Percentiles rank a stretch among this genome's conserved stretches.
Evolutionary conservation across 1,140 invertebrate genomes (phyloP).

Genomic region (Halesus radiatus): DNA sequence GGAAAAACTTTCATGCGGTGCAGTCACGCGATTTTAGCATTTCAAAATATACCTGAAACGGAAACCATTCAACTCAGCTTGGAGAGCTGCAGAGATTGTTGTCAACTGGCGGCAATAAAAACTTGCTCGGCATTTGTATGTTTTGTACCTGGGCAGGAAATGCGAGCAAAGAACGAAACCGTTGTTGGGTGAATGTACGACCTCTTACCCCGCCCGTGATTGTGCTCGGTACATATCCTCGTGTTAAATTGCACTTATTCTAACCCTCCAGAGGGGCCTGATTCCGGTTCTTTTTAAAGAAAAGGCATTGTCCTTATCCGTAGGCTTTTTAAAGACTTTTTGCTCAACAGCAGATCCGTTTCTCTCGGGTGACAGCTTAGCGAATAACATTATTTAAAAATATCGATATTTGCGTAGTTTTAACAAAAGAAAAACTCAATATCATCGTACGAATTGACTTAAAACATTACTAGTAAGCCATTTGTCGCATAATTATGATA

Average conservation of each 20-base stretch:
- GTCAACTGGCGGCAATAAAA: slow-evolving; percentile 26
- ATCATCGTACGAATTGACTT: too few relatives aligned
- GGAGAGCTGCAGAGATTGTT: not conserved
- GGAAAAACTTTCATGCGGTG: not conserved
- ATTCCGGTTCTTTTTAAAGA: too few relatives aligned
- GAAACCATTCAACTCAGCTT: not conserved
- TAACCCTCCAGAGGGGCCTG: slow-evolving; percentile 4
- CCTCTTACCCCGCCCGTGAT: not conserved
- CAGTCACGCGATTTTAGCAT: slow-evolving; percentile 23
- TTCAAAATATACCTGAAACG: slow-evolving; percentile 13
- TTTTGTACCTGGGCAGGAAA: not conserved
- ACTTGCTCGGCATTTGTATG: slow-evolving; percentile 12
- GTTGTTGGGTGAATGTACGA: not conserved
- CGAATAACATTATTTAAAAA: too few relatives aligned
- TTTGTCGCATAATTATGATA: too few relatives aligned
- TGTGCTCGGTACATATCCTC: not conserved
- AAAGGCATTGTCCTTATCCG: too few relatives aligned
- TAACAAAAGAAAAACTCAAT: too few relatives aligned
- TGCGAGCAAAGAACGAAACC: not conserved
- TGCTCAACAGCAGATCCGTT: too few relatives aligned
- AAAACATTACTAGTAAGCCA: too few relatives aligned
- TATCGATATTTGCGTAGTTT: too few relatives aligned
- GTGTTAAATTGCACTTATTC: slow-evolving; percentile 31
- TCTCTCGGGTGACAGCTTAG: too few relatives aligned
- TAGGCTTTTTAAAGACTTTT: too few relatives aligned